These are phyloP conservation scores for Okapia johnstoni DNA, from an alignment of 2,113 vertebrate genomes.

Conservation along the genomic window DNA sequence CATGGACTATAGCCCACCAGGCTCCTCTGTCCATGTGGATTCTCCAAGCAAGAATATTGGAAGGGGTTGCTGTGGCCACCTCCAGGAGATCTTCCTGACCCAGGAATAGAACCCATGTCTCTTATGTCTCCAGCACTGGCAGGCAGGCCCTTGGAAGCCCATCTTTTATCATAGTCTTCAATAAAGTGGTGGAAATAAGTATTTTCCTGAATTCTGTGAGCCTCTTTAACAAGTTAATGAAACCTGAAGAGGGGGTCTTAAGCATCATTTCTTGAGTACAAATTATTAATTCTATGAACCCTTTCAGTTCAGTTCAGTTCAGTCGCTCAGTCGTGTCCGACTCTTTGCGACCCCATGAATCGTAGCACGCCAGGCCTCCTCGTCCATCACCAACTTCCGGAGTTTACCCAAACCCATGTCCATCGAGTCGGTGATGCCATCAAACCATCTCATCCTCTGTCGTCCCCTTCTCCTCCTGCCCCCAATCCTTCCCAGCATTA, in stretches of 20 bases:
- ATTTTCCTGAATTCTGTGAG: background rate
- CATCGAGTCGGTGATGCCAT: too few relatives aligned
- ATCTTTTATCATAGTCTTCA: background rate
- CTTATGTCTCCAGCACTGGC: background rate
- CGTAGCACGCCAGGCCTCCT: too few relatives aligned
- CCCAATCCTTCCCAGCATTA: too few relatives aligned
- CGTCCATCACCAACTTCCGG: too few relatives aligned
- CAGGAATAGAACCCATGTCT: rapidly evolving
- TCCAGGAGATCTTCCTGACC: background rate
- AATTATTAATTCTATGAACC: too few relatives aligned
- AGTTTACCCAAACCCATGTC: too few relatives aligned
- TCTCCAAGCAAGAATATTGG: background rate
- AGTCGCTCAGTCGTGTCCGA: too few relatives aligned
- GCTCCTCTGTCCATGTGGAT: background rate
- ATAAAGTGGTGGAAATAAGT: background rate
- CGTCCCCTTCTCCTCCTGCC: too few relatives aligned
- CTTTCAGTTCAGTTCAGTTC: background rate
- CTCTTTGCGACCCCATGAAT: too few relatives aligned
- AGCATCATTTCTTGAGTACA: background rate
- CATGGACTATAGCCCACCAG: background rate
- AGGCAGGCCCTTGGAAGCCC: background rate
- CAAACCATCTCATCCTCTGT: too few relatives aligned
- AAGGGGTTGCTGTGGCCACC: background rate
- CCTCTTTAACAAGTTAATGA: background rate
- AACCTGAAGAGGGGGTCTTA: background rate